Base-by-base conservation (phyloP, 64 coral and sea anemone genomes). In the Dendrophyllia cribrosa region DNA sequence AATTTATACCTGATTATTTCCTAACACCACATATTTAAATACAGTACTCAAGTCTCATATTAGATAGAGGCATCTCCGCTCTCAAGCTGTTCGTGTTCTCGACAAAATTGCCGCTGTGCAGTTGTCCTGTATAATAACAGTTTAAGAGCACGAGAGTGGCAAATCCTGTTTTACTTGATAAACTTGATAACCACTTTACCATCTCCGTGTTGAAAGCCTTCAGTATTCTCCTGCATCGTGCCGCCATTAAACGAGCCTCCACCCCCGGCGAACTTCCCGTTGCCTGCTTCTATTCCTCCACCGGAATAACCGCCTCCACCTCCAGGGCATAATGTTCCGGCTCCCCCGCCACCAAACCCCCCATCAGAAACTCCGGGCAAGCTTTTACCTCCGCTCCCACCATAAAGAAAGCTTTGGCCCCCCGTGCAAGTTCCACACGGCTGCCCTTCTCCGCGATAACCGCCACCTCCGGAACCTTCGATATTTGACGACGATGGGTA, bases 291-390 rank as follows among this genome's bases (percentile, higher is more conserved):
- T 1, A 93, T 77, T 43, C 95, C 95, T 46, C 91, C 95, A 22
- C 95, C 95, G 5, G 95, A 93, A 63, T 93, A 96, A 50, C 95
- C 95, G 59, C 95, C 95, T 51, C 95, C 95, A 90, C 91, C 95
- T 64, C 95, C 95, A 4, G 95, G 91, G 51, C 76, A 62, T 8
- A 46, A 12, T 2, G 49, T 51, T 3, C 71, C 87, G 16, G 95
- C 73, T 68, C 91, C 95, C 2, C 95, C 95, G 20, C 95, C 95
- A 14, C 95, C 95, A 2, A 93, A 93, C 14, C 91, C 91, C 14
- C 95, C 95, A 60, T 63, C 9, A 4, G 67, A 66, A 17, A 58
- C 16, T 52, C 14, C 48, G 7, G 26, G 11, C 5, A 6, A 6
- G 69, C 69, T 89, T 9, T 9, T 4, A 4, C 95, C 95, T 4